Conservation (phyloP, 2,113 vertebrate genomes). For the Lophotis ruficrista region DNA sequence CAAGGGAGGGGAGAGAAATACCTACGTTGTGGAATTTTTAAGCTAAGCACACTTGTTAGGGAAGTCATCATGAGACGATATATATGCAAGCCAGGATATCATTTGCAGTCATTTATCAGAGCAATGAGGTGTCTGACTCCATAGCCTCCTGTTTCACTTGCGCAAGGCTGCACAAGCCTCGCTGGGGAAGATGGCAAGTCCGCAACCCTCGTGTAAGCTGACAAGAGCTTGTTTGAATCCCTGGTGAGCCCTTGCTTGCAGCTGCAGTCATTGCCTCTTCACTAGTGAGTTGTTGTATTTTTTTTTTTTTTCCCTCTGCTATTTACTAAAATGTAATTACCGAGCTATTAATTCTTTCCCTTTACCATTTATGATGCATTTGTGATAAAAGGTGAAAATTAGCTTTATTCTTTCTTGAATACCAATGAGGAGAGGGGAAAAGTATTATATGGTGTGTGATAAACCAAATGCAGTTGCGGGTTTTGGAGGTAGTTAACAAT, state of each 20-base stretch:
- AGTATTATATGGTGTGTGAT: background rate
- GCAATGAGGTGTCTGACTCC: background rate
- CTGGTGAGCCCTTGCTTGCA: background rate
- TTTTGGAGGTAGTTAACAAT: conserved; percentile 35
- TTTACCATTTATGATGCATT: conserved; percentile 36
- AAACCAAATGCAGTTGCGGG: conserved; percentile 5
- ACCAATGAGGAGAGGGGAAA: background rate
- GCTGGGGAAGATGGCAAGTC: background rate
- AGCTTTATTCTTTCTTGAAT: conserved; percentile 18
- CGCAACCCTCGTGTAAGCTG: background rate
- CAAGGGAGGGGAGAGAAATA: background rate
- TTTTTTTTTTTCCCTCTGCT: background rate
- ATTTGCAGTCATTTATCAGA: background rate
- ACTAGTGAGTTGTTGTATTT: background rate
- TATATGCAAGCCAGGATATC: background rate
- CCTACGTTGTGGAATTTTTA: background rate
- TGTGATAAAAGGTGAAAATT: conserved; percentile 56
- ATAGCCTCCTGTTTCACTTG: background rate
- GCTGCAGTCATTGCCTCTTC: background rate
- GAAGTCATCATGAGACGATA: background rate
- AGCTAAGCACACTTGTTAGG: background rate
- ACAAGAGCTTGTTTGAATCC: background rate
- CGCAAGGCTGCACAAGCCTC: background rate
- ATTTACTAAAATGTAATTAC: conserved; percentile 57
- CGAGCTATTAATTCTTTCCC: conserved; percentile 10